Percentiles rank a stretch among this genome's conserved stretches.
Evolutionary conservation across 2,888 invertebrate genomes (phyloP).

Genomic region (Temnothorax ravouxi): DNA sequence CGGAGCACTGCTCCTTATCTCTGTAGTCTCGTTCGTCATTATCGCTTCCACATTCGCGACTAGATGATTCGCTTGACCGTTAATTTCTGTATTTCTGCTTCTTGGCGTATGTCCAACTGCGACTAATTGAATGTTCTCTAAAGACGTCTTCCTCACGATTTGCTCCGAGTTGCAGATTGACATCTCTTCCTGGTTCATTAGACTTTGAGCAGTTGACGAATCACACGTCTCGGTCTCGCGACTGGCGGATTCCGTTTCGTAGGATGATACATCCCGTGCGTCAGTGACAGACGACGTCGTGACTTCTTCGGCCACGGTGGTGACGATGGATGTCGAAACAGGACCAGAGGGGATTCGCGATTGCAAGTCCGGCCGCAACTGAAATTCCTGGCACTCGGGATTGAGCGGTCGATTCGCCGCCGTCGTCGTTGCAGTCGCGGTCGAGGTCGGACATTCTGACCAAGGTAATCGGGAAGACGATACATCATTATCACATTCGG

Average conservation of each 20-base stretch:
- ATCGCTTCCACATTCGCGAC: constrained; percentile 31
- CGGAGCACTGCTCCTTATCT: background rate
- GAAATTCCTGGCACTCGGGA: constrained; percentile 85
- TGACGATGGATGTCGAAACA: constrained; percentile 48
- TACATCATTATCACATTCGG: constrained; percentile 80
- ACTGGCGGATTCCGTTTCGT: constrained; percentile 24
- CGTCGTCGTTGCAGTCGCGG: constrained; percentile 57
- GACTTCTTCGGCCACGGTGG: constrained; percentile 46
- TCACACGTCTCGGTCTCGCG: constrained; percentile 53
- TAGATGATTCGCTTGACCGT: constrained; percentile 71
- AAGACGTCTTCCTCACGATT: background rate
- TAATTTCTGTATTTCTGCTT: constrained; percentile 60
- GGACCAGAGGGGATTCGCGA: constrained; percentile 19
- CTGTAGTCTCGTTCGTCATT: constrained; percentile 57
- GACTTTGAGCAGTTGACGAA: constrained; percentile 40
- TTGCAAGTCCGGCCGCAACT: constrained; percentile 66
- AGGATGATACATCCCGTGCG: constrained; percentile 39
- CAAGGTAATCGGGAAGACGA: constrained; percentile 77
- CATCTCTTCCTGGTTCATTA: constrained; percentile 37
- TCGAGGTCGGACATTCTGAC: constrained; percentile 68
- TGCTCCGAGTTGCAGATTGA: constrained; percentile 31
- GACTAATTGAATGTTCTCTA: constrained; percentile 35
- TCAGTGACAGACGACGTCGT: background rate
- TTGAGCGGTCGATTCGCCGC: constrained; percentile 79
- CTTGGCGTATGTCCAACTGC: constrained; percentile 22